Base-by-base conservation (phyloP, 2,888 invertebrate genomes). In the Drosophila anomalata region DNA sequence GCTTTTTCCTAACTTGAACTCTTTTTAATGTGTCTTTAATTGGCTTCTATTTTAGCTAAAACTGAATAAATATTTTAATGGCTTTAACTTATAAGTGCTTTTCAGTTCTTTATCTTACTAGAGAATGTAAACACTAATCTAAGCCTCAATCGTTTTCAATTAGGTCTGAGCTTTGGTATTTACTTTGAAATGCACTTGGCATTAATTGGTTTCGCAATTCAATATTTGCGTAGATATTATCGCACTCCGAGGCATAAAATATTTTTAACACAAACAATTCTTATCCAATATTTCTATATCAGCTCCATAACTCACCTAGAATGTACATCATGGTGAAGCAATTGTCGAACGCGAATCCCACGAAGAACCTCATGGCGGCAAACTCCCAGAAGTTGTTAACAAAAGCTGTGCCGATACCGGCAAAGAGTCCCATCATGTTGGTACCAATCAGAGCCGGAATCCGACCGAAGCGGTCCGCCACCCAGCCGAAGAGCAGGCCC, bases 281-380 rank as follows among this genome's bases (percentile, higher is more conserved):
- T 9, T 3, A 29, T 29, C 29, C 9, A 29, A 29, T 36, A 36
- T 6, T 36, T 39, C 0, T 12, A 44, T 22, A 22, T 22, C 1
- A 17, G 3, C 4, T 20, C 4, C 3, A 11, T 55, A 46, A 90
- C 94, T 94, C 92, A 97, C 97, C 96, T 78, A 97, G 92, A 89
- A 97, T 97, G 81, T 97, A 97, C 96, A 97, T 97, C 97, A 97
- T 97, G 26, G 96, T 97, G 91, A 97, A 97, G 88, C 96, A 97
- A 91, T 97, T 97, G 91, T 97, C 97, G 87, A 97, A 97, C 2
- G 96, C 97, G 89, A 97, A 93, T 6, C 97, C 97, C 2, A 97
- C 96, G 54, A 97, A 93, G 92, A 97, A 97, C 50, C 97, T 93
- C 91, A 96, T 96, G 0, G 95, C 88, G 2, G 96, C 94, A 90